Base-by-base conservation (phyloP, 2,888 invertebrate species). In the Scaptomyza polygonia region DNA sequence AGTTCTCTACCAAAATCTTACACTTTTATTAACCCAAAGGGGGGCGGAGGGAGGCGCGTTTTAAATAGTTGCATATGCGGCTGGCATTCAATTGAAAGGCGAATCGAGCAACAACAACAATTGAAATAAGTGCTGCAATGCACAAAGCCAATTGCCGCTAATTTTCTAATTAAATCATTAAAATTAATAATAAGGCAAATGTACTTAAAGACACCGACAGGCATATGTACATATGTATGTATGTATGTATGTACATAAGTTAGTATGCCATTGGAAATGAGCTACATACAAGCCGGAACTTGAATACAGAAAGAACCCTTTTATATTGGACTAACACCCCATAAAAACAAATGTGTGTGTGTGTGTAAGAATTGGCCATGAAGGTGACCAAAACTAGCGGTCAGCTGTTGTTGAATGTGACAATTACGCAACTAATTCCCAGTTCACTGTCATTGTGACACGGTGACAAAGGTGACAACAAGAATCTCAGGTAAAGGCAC, bases 151-250 rank as follows among this genome's bases (percentile, higher is more conserved):
- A 81, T 81, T 74, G 78, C 69, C 40, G 52, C 45, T 70, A 61
- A 79, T 86, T 84, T 78, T 77, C 73, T 72, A 86, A 86, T 88
- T 88, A 86, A 87, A 78, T 86, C 75, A 82, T 86, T 86, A 80
- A 80, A 68, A 40, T 67, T 75, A 84, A 86, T 81, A 54, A 64
- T 65, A 68, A 51, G 64, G 62, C 64, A 57, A 39, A 16, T 9
- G 0, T 14, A 25, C 27, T 44, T 44, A 56, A 63, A 59, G 53
- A 51, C 61, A 64, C 45, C 45, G 56, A 30, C 52, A 18, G 63
- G 42, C 21, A 21, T 21, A 21, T 21, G 21, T n/a, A n/a, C n/a
- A n/a, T n/a, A n/a, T n/a, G n/a, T n/a, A n/a, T n/a, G n/a, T n/a
- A n/a, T n/a, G n/a, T n/a, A n/a, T n/a, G n/a, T n/a, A n/a, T n/a